These are phyloP conservation scores for Gandaritis pyraliata DNA, from an alignment of 2,888 invertebrate genomes.

Conservation along the genomic window DNA sequence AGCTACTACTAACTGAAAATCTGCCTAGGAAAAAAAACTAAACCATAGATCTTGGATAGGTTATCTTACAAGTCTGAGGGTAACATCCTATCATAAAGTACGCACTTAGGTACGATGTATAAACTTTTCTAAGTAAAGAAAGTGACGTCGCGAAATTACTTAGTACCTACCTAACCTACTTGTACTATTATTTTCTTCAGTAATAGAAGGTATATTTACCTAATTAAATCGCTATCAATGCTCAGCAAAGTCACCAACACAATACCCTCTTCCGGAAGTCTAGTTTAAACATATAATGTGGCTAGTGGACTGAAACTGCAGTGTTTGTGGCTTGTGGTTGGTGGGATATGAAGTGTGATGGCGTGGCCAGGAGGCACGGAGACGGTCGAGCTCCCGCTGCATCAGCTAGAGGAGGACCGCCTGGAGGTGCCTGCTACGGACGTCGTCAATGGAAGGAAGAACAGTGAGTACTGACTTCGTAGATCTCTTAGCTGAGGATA, in stretches of 20 bases:
- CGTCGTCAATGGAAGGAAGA: conserved; percentile 51
- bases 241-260: background rate
- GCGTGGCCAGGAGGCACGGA: conserved; percentile 78
- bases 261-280: background rate
- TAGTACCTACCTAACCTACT: too few relatives aligned
- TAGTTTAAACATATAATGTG: background rate
- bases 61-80: too few relatives aligned
- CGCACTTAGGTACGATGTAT: too few relatives aligned
- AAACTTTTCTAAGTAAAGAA: too few relatives aligned
- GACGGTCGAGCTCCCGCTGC: conserved; percentile 69
- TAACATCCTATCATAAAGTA: too few relatives aligned
- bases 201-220: too few relatives aligned
- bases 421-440: conserved; percentile 52
- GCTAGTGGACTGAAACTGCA: conserved; percentile 14
- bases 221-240: background rate
- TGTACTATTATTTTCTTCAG: too few relatives aligned
- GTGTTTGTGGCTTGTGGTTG: conserved; percentile 34
- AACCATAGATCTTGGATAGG: too few relatives aligned
- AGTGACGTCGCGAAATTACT: too few relatives aligned
- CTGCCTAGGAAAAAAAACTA: background rate
- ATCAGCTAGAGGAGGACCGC: conserved; percentile 45
- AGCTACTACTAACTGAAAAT: too few relatives aligned
- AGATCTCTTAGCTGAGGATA: too few relatives aligned
- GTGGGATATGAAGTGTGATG: conserved; percentile 52
- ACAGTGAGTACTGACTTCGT: conserved; percentile 54